Evolutionary conservation across 2,797 vertebrate genomes (phyloP).

Genomic region (Acropternis orthonyx): DNA sequence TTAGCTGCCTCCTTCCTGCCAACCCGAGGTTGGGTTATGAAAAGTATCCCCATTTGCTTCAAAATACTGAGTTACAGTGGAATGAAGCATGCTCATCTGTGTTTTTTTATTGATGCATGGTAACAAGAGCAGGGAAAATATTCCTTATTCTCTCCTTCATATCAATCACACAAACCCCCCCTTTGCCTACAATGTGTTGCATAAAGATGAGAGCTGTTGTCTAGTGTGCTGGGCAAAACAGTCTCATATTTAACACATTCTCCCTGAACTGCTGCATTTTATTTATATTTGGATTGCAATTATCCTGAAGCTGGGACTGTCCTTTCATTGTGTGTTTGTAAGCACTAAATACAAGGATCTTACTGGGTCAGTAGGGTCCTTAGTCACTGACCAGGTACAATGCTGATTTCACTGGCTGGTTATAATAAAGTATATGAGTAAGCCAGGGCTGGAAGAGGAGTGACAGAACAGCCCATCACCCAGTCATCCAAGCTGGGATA

Average conservation of each 20-base stretch:
- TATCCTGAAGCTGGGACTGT: background rate
- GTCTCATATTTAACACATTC: background rate
- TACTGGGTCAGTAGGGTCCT: background rate
- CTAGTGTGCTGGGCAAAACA: background rate
- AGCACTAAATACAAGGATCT: background rate
- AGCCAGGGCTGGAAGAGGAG: background rate
- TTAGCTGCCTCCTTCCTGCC: background rate
- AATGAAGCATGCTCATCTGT: background rate
- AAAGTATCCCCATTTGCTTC: background rate
- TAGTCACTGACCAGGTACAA: background rate
- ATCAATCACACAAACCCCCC: fast-evolving
- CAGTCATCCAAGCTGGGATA: background rate
- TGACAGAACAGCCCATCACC: background rate
- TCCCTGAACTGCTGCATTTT: background rate
- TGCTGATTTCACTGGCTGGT: background rate
- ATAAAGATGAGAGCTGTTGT: background rate
- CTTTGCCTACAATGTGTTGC: background rate
- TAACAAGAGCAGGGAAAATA: background rate
- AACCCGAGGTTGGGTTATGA: background rate
- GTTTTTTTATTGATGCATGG: background rate
- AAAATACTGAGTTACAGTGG: background rate
- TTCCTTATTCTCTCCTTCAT: background rate
- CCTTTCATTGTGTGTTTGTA: background rate
- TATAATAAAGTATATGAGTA: background rate
- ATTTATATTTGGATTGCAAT: background rate